Evolutionary conservation across 2,797 vertebrate genomes (phyloP), one percentile per base, ranked within the genome.

Genomic region (Amblyopsis hoosieri): DNA sequence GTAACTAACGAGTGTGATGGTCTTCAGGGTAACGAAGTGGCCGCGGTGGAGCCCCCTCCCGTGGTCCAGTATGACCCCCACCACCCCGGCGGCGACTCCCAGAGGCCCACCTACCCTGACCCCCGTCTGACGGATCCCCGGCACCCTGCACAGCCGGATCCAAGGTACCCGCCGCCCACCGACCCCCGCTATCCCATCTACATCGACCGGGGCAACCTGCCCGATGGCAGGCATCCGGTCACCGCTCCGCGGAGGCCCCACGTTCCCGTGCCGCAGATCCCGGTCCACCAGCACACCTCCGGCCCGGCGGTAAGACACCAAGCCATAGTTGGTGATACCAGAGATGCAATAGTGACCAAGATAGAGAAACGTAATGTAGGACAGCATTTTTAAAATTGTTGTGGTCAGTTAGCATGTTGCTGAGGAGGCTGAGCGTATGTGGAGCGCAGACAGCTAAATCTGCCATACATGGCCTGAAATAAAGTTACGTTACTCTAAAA

Each of bases 21-120:
- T 57, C 58, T 74, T 45, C 69, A 98, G 96, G 93, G 89, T 66
- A 95, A 96, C 0, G 93, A 94, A 47, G 93, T 96, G 29, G 93
- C 93, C 0, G 94, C 91, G 10, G 90, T 89, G 51, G 87, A 91
- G 69, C 92, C 92, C 0, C 90, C 89, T 0, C 93, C 91, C 0
- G 81, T 89, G 0, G 46, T 94, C 5, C 91, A 87, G 12, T 94
- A 93, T 0, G 66, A 77, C 14, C 85, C 85, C 37, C 77, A 75
- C 19, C 69, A 71, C 12, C 45, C 77, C 29, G 51, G 75, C 56
- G 53, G 63, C 1, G 70, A 75, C 3, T 54, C 67, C 4, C 33
- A 54, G 54, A 57, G 2, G 54, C 14, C 33, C 33, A 57, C 31
- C 37, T 17, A 14, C n/a, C 29, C 78, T 0, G 79, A 82, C 3